These are phyloP conservation scores for Ataeniobius toweri DNA, from an alignment of 2,797 vertebrate species.

Conservation along the genomic window DNA sequence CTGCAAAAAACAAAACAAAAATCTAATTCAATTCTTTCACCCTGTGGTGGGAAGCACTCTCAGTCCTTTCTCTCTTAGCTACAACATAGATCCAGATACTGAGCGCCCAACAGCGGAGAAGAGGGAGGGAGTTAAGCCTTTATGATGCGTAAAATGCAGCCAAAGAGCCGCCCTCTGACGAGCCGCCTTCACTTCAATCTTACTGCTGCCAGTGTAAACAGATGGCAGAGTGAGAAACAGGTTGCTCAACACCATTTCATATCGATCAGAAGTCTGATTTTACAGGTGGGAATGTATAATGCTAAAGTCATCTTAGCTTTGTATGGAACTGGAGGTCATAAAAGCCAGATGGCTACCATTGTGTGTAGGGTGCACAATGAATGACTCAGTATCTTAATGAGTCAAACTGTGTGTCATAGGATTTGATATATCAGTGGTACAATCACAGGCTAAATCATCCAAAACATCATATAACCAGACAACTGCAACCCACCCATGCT, in stretches of 20 bases:
- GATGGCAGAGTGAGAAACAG: not conserved
- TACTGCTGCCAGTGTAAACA: constrained; percentile 12
- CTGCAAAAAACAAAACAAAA: not conserved
- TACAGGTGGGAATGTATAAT: not conserved
- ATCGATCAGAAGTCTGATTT: not conserved
- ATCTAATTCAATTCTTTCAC: constrained; percentile 25
- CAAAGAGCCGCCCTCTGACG: constrained; percentile 69
- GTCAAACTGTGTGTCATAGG: constrained; percentile 24
- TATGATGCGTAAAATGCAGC: constrained; percentile 62
- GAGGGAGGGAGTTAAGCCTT: constrained; percentile 63
- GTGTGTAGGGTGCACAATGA: not conserved
- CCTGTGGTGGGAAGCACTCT: constrained; percentile 50
- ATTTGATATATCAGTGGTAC: not conserved
- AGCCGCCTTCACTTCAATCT: constrained; percentile 17
- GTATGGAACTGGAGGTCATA: not conserved
- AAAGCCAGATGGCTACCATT: not conserved
- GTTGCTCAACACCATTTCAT: constrained; percentile 1
- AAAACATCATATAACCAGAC: not conserved
- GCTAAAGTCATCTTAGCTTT: not conserved
- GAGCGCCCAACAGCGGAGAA: constrained; percentile 37
- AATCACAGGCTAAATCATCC: not conserved
- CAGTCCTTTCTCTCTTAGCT: constrained; percentile 40
- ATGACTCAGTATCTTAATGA: constrained; percentile 35
- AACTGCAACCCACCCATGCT: not conserved
- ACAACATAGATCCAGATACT: constrained; percentile 40